Evolutionary conservation across 92 coral and sea anemone species (phyloP), one percentile per base, ranked within the genome.

Genomic region (Epizoanthus stellaris): DNA sequence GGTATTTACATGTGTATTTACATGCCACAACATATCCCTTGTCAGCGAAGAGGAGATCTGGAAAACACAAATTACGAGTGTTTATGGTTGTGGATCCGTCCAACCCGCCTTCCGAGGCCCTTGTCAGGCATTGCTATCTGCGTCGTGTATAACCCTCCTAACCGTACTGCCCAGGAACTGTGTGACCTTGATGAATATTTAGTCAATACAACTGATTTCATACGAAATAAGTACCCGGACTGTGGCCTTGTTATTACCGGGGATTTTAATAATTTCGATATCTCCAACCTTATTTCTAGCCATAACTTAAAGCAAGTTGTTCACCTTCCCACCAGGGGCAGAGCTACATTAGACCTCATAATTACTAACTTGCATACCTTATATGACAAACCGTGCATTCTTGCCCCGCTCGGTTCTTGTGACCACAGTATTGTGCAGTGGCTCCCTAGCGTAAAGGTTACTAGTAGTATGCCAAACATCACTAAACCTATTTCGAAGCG

Each of bases 1-100:
- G 25, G 25, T 23, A 23, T n/a, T n/a, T n/a, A n/a, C n/a, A n/a
- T n/a, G n/a, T 91, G 91, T 58, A 75, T 80, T 30, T 88, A 87
- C 69, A 12, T 68, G 36, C 36, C 47, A 67, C 81, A 7, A 59
- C 45, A 68, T 34, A 43, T 88, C 52, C 82, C 86, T 45, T 75
- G 77, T 57, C 60, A 82, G 30, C 87, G 86, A 21, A 36, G 86
- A 57, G 53, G 52, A 11, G 87, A 88, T 15, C 63, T 90, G 15
- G 88, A 76, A 64, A 65, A 12, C 58, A 25, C 83, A 23, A 59
- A 66, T 13, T 71, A 10, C 34, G 89, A 85, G 77, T 85, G 84
- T 34, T 21, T 85, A 45, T 85, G 89, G 77, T 25, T 76, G 2
- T 76, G 70, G 89, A 8, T 54, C 8, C 77, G 89, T 3, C 83